Percentiles rank a stretch among this genome's conserved stretches.
Evolutionary conservation across 1,140 invertebrate species (phyloP).

Genomic region (Papilio polyxenes): DNA sequence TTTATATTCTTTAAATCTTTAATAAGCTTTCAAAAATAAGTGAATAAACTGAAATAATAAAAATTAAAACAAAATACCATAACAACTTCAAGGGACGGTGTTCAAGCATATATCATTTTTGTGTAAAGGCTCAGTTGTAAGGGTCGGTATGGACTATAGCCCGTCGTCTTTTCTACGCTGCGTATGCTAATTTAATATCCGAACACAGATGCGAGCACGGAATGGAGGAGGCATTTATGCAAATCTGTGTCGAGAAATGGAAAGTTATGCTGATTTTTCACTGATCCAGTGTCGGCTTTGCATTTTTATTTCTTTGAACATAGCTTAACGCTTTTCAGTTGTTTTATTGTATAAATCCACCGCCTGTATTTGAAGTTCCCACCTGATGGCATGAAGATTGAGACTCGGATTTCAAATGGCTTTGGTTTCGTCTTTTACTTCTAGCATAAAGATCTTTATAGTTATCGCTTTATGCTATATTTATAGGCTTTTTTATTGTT

Average conservation of each 20-base stretch:
- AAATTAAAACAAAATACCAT: constrained; percentile 32
- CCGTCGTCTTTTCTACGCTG: constrained; percentile 56
- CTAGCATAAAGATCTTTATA: background rate
- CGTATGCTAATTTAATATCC: constrained; percentile 60
- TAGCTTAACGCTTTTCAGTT: constrained; percentile 21
- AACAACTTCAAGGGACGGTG: constrained; percentile 20
- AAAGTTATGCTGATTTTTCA: constrained; percentile 65
- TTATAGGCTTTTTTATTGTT: background rate
- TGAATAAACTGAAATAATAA: constrained; percentile 1
- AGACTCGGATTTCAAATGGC: background rate
- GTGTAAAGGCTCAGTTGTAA: constrained; percentile 24
- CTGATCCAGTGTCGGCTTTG: constrained; percentile 55
- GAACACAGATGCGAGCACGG: constrained; percentile 43
- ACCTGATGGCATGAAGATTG: background rate
- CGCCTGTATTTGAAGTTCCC: background rate
- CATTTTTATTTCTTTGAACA: constrained; percentile 52
- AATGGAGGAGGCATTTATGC: constrained; percentile 64
- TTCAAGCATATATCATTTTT: constrained; percentile 36
- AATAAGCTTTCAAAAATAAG: background rate
- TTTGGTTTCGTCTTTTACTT: background rate
- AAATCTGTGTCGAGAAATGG: constrained; percentile 57
- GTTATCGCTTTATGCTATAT: background rate
- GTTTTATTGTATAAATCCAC: constrained; percentile 1
- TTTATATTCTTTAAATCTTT: background rate
- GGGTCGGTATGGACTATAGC: background rate